Evolutionary conservation across 2,113 vertebrate species (phyloP), one percentile per base, ranked within the genome.

Genomic region (Brachionichthys hirsutus): DNA sequence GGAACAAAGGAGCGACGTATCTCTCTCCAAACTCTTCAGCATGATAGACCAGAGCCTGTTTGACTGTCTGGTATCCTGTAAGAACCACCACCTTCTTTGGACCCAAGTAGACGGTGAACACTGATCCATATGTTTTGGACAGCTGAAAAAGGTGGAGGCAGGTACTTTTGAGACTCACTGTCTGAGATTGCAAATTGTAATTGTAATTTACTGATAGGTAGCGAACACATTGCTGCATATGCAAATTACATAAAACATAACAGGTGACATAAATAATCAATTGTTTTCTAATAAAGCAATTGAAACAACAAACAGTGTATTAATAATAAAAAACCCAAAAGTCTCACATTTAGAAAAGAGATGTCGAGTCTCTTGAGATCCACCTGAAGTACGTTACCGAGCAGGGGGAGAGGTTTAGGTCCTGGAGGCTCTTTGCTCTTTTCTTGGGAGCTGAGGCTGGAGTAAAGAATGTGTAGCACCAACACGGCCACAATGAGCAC

Each of bases 351-450:
- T 48, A 13, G 54, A 2, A 88, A 81, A 2, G 38, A 49, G 2
- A 11, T 12, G 52, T 81, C n/a, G 0, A 59, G 72, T 35, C 60
- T 82, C 17, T 53, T 64, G 13, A 88, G 64, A 36, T 85, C 82
- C 30, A 87, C 0, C 46, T 80, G 69, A 14, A 81, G 41, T n/a
- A 89, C 19, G 62, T 90, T 89, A n/a, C 87, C 84, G 5, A 91
- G 20, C 20, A 91, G 65, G 3, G 81, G 88, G 6, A 89, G 54
- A 18, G 74, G 59, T 70, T 45, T 85, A 17, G 86, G 88, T 73
- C 85, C 88, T 2, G 88, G 87, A 68, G 80, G 90, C 12, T 80
- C 70, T 34, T 5, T 74, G 22, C 1, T 19, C 1, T 18, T 24
- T 1, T 52, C 24, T 46, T 53, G 35, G 46, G 62, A 59, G 41